Evolutionary conservation across 2,797 vertebrate genomes (phyloP), one percentile per base, ranked within the genome.

Genomic region (Numenius phaeopus): DNA sequence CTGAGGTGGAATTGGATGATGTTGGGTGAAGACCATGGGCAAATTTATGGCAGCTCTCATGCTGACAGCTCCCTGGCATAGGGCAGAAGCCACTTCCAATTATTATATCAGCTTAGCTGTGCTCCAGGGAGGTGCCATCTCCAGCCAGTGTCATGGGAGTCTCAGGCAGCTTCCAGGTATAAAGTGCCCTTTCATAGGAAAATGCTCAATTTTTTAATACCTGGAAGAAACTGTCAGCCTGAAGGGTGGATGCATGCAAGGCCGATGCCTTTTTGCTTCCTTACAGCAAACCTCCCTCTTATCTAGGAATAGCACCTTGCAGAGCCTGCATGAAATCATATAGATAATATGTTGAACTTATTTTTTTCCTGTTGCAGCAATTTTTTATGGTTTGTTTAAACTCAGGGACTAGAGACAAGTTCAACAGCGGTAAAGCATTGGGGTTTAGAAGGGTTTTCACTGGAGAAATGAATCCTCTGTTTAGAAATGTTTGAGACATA

Each of bases 241-340:
- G 57, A 26, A 75, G 34, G 24, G 29, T 37, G 34, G 9, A 50
- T 47, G 19, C 12, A 8, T 19, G 19, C 23, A 50, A 62, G 19
- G 54, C 34, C 39, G 26, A 64, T 70, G 32, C 18, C 46, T 71
- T 47, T 69, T 75, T 0, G 2, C 27, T 77, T 77, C 44, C 24
- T 78, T 64, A 55, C 3, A 75, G 52, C 20, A 73, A 80, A 73
- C 9, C 8, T 50, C 26, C 15, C 16, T 26, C 32, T 70, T 70
- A 0, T 57, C 12, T n/a, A 37, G 54, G 50, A 49, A 37, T 0
- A 34, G 12, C 8, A 30, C 22, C 37, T 58, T 52, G 9, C 10
- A 59, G 46, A 17, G 55, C 27, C 15, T 57, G 19, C 30, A n/a
- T 5, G 23, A 24, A 82, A 32, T 61, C 26, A 30, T 18, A 23